These are phyloP conservation scores for Myiagra hebetior DNA, from an alignment of 2,113 vertebrate genomes.

Conservation along the genomic window DNA sequence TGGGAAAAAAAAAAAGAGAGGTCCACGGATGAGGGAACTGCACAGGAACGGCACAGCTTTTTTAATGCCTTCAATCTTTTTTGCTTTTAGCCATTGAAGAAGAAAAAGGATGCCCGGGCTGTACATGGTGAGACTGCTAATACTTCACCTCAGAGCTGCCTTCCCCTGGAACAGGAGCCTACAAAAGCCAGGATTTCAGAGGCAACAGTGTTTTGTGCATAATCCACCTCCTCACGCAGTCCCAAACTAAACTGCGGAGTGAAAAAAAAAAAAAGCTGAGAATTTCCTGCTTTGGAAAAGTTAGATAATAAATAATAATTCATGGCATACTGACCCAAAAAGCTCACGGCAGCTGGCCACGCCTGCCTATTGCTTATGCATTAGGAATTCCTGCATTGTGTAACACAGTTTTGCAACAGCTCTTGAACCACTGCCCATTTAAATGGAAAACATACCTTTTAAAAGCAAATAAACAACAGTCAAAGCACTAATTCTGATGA, in stretches of 20 bases:
- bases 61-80: not conserved
- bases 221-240: accelerated
- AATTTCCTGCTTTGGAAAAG: not conserved
- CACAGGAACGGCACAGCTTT: not conserved
- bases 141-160: not conserved
- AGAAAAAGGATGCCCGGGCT: not conserved
- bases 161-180: not conserved
- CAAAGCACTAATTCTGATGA: not conserved
- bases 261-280: not conserved
- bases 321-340: constrained; percentile 68
- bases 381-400: constrained; percentile 55
- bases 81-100: not conserved
- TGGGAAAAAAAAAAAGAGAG: not conserved
- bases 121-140: constrained; percentile 33
- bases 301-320: constrained; percentile 54
- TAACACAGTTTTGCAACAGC: constrained; percentile 56
- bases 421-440: constrained; percentile 13
- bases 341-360: not conserved
- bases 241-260: not conserved
- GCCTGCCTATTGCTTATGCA: constrained; percentile 44
- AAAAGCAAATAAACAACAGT: not conserved
- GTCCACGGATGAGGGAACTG: not conserved
- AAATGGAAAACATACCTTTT: constrained; percentile 55
- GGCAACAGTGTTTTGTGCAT: not conserved
- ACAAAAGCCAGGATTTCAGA: not conserved